A percentile compares a stretch with the other conserved stretches of the same genome.
phyloP scores from a whole-genome alignment of 2,113 vertebrate species.

The Odocoileus hemionus region DNA sequence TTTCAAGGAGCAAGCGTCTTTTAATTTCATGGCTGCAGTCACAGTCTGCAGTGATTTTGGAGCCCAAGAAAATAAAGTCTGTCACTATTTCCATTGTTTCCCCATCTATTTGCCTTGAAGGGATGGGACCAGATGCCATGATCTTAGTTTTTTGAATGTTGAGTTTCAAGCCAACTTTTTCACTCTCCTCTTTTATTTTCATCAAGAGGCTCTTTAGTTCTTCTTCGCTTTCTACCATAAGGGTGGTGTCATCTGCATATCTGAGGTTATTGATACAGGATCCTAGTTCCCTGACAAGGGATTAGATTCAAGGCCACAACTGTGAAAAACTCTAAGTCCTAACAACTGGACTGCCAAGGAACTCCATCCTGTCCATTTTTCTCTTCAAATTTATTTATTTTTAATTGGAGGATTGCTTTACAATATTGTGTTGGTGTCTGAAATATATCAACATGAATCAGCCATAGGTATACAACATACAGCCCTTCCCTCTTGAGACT shows the following conservation, averaged over 20 bases:
- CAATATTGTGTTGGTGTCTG: neutral
- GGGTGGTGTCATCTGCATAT: neutral
- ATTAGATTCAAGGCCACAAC: neutral
- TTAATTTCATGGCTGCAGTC: neutral
- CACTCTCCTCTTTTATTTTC: neutral
- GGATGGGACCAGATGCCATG: neutral
- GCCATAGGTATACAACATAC: neutral
- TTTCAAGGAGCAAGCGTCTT: neutral
- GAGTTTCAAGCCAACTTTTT: neutral
- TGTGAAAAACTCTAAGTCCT: neutral
- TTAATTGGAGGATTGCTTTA: neutral
- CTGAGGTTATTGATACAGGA: neutral
- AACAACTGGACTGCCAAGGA: neutral
- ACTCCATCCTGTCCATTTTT: neutral
- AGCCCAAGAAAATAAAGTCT: neutral
- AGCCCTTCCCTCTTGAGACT: neutral
- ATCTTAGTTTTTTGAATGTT: neutral
- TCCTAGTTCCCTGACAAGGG: neutral
- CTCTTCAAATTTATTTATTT: neutral
- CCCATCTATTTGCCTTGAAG: neutral
- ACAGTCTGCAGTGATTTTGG: neutral
- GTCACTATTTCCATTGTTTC: neutral
- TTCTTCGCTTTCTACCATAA: neutral
- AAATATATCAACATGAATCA: neutral
- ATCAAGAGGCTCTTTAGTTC: neutral